A percentile compares a stretch with the other conserved stretches of the same genome.
Evolutionary conservation across 2,113 vertebrate species (phyloP).

Genomic region (Falcunculus frontatus): DNA sequence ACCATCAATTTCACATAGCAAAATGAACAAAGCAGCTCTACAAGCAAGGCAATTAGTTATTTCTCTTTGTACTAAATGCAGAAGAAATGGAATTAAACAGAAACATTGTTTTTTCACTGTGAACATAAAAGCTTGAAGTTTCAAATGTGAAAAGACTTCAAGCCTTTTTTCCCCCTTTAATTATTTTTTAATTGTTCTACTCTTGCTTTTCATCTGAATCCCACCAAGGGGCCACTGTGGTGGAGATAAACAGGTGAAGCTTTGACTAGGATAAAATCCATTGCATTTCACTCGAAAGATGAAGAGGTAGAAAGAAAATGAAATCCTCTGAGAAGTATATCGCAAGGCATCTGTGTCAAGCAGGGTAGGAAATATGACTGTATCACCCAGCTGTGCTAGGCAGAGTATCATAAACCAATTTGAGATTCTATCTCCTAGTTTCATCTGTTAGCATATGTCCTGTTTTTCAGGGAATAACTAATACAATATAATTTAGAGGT

Average conservation of each 20-base stretch:
- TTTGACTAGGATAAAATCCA: neutral
- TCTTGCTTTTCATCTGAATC: neutral
- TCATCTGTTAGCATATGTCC: slow-evolving; percentile 1
- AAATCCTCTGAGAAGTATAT: neutral
- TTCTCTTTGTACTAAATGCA: neutral
- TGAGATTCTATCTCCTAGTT: neutral
- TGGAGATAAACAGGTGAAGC: neutral
- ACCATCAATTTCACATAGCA: neutral
- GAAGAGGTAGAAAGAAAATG: neutral
- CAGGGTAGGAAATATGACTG: slow-evolving; percentile 3
- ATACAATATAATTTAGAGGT: neutral
- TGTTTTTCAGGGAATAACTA: slow-evolving; percentile 15
- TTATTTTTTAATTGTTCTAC: neutral
- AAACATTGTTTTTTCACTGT: neutral
- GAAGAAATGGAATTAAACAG: slow-evolving; percentile 7
- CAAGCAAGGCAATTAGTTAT: neutral
- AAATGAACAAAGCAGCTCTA: neutral
- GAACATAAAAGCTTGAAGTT: neutral
- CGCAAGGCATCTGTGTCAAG: neutral
- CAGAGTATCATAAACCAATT: neutral
- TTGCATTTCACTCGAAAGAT: neutral
- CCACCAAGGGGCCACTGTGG: neutral
- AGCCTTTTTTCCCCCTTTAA: neutral
- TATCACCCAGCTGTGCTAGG: neutral
- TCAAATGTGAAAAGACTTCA: neutral